These are phyloP conservation scores for Melanophora roralis DNA, from an alignment of 2,888 invertebrate species.

Conservation along the genomic window DNA sequence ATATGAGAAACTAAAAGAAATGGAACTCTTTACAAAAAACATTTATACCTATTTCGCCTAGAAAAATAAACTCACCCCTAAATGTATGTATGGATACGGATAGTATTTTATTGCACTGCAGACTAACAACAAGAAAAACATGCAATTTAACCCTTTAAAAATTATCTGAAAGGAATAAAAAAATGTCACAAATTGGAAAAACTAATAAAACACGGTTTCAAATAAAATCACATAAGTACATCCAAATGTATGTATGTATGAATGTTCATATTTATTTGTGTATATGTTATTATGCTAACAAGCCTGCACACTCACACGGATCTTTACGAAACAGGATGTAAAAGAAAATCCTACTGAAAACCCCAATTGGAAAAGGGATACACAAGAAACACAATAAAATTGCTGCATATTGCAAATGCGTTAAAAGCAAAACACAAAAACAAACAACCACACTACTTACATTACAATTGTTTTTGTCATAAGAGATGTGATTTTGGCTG, in stretches of 20 bases:
- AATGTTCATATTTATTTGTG: background rate
- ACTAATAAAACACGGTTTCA: too few relatives aligned
- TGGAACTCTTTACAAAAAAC: background rate
- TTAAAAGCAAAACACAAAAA: constrained; percentile 1
- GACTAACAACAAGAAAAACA: constrained; percentile 35
- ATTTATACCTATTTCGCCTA: constrained; percentile 18
- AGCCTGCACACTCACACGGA: background rate
- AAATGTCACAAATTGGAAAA: constrained; percentile 60
- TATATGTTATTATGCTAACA: background rate
- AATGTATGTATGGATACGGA: constrained; percentile 21
- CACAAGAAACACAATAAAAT: constrained; percentile 36
- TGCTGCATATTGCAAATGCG: constrained; percentile 60
- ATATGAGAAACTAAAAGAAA: constrained; percentile 33
- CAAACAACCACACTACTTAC: background rate
- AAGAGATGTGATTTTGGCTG: constrained; percentile 21
- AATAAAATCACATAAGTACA: constrained; percentile 23
- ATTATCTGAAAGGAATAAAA: constrained; percentile 20
- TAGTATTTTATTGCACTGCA: constrained; percentile 53
- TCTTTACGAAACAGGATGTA: constrained; percentile 40
- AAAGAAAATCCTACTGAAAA: constrained; percentile 42
- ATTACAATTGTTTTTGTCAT: constrained; percentile 52
- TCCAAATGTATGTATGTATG: background rate
- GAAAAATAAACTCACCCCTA: constrained; percentile 56
- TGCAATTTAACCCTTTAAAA: constrained; percentile 62
- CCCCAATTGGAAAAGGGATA: constrained; percentile 49